Evolutionary conservation across 2,888 invertebrate genomes (phyloP).

Genomic region (Oxyteleia sp.): DNA sequence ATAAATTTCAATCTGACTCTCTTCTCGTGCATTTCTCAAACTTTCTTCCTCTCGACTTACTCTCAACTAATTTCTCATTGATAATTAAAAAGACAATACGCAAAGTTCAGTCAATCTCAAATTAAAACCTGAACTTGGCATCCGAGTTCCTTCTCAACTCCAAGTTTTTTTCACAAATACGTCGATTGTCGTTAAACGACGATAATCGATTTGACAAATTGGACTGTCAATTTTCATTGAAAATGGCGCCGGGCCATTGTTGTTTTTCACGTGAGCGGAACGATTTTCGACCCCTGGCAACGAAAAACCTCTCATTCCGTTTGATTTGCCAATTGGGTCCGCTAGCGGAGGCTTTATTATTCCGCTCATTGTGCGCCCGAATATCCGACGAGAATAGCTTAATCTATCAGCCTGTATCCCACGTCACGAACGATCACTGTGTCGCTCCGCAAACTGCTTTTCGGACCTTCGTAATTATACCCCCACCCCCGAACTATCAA

Average conservation of each 20-base stretch:
- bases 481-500: slow-evolving; percentile 36
- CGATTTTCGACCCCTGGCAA: slow-evolving; percentile 61
- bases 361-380: slow-evolving; percentile 60
- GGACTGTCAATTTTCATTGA: slow-evolving; percentile 36
- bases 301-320: slow-evolving; percentile 82
- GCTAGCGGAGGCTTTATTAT: slow-evolving; percentile 63
- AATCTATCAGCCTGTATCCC: slow-evolving; percentile 71
- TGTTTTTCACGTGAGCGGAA: slow-evolving; percentile 49
- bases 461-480: slow-evolving; percentile 56
- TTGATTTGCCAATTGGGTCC: slow-evolving; percentile 82
- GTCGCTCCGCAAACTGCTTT: slow-evolving; percentile 66
- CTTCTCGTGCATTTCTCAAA: too few relatives aligned
- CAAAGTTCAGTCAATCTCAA: too few relatives aligned
- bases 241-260: slow-evolving; percentile 55
- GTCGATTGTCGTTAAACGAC: slow-evolving; percentile 34
- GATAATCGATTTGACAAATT: slow-evolving; percentile 69
- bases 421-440: slow-evolving; percentile 66
- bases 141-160: slow-evolving; percentile 3
- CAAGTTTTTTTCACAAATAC: neutral
- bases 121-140: too few relatives aligned
- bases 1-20: too few relatives aligned
- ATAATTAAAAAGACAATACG: too few relatives aligned
- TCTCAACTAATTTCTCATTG: too few relatives aligned
- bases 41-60: too few relatives aligned
- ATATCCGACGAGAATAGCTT: slow-evolving; percentile 67